These are phyloP conservation scores for Brachypalpus laphriformis DNA, from an alignment of 2,888 invertebrate species.

Conservation along the genomic window DNA sequence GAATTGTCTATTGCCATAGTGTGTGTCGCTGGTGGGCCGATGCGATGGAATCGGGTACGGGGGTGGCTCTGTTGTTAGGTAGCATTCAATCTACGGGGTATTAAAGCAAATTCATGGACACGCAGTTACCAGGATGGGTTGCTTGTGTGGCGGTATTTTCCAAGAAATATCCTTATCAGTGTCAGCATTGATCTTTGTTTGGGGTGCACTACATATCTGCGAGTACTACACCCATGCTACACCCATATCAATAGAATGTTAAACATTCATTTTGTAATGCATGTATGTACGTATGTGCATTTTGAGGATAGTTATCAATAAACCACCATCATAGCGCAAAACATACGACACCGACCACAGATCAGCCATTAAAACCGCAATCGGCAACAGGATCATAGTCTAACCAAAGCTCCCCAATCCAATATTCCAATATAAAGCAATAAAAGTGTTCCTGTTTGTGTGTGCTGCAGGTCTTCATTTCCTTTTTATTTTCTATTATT, in stretches of 20 bases:
- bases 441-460: conserved; percentile 7
- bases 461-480: conserved; percentile 25
- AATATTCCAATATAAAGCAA: conserved; percentile 18
- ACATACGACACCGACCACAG: not conserved
- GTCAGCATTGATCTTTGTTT: conserved; percentile 27
- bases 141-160: conserved; percentile 2
- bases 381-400: not conserved
- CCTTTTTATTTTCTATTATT: conserved; percentile 53
- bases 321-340: conserved; percentile 5
- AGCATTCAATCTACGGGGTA: conserved; percentile 38
- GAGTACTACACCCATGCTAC: too few relatives aligned
- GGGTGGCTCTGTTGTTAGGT: not conserved
- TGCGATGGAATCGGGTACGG: not conserved
- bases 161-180: conserved; percentile 26
- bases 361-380: conserved; percentile 16
- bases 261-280: not conserved
- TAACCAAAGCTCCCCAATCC: not conserved
- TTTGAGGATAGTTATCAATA: not conserved
- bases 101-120: conserved; percentile 47
- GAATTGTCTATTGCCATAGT: conserved; percentile 56
- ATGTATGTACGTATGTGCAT: not conserved
- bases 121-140: conserved; percentile 17
- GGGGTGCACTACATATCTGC: not conserved
- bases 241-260: conserved; percentile 11
- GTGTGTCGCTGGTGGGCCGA: not conserved